Evolutionary conservation across 37 sponge, comb jelly and placozoan genomes (phyloP).

Genomic region (Ianthella basta): DNA sequence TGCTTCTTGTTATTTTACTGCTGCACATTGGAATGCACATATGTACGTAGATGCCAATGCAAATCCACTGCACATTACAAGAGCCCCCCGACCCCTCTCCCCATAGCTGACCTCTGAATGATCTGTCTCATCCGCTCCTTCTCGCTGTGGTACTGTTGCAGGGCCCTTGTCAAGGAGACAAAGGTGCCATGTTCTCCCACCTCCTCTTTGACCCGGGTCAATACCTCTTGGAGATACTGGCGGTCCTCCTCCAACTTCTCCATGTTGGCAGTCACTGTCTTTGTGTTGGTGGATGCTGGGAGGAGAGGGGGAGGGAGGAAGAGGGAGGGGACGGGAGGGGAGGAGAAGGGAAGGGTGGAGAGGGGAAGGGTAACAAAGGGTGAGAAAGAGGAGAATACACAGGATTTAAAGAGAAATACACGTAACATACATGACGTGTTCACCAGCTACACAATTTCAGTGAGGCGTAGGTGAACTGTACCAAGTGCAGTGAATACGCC

Average conservation of each 20-base stretch:
- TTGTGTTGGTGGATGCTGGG: slow-evolving; percentile 63
- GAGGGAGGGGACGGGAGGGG: too few relatives aligned
- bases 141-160: slow-evolving; percentile 49
- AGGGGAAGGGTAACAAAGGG: too few relatives aligned
- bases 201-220: slow-evolving; percentile 53
- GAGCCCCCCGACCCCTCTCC: neutral
- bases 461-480: too few relatives aligned
- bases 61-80: neutral
- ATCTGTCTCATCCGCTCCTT: slow-evolving; percentile 60
- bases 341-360: too few relatives aligned
- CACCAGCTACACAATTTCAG: too few relatives aligned
- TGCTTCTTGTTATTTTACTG: neutral
- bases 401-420: too few relatives aligned
- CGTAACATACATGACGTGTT: too few relatives aligned
- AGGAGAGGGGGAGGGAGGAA: too few relatives aligned
- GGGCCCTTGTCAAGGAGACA: slow-evolving; percentile 17
- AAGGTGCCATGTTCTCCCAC: slow-evolving; percentile 56
- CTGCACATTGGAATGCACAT: neutral
- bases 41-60: neutral
- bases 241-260: slow-evolving; percentile 69
- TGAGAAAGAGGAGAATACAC: too few relatives aligned
- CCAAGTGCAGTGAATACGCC: neutral
- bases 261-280: slow-evolving; percentile 58
- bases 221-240: slow-evolving; percentile 46
- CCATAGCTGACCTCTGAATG: slow-evolving; percentile 47